Base-by-base conservation (phyloP, 2,113 vertebrate species). In the Periophthalmodon schlosseri region DNA sequence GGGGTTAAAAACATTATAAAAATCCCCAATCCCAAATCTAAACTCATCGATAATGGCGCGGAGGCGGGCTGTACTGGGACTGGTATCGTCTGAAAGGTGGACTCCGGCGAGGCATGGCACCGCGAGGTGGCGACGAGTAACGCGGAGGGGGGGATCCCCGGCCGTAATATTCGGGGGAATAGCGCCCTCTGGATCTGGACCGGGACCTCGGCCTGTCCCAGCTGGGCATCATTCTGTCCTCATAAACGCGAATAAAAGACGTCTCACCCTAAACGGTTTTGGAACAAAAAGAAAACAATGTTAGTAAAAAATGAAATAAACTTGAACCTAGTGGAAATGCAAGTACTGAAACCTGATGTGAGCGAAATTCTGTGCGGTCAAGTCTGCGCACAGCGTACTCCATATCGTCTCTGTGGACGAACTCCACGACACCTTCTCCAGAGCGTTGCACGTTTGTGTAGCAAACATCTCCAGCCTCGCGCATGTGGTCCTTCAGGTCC, bases 141-240 rank as follows among this genome's bases (percentile, higher is more conserved):
- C 96, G 95, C 0, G 87, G 80, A 6, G 96, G 92, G 24, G 96
- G 95, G 15, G 96, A 96, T 44, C 94, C 94, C 91, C 96, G 91
- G 92, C 94, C 94, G 87, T 95, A 96, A 4, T 60, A 24, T 15
- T 95, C 95, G 72, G 94, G 96, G 36, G 95, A 95, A 85, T 95
- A 96, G 52, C 96, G 96, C 50, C 95, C 95, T 72, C 96, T 93
- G 82, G 96, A 96, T 76, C 96, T 94, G 87, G 96, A 97, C 24
- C 95, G 93, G 86, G 96, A 97, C 56, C 96, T 94, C 2, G 96
- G 96, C 56, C 95, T 95, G 75, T 92, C 92, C 86, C 93, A 96
- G 92, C 92, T 96, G 15, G 91, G 75, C 66, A 93, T 91, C 73
- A 95, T 94, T 80, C 96, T 92, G 83, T 97, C 95, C 85, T 95